These are phyloP conservation scores for Parus major DNA, from an alignment of 2,113 vertebrate genomes.

Conservation along the genomic window DNA sequence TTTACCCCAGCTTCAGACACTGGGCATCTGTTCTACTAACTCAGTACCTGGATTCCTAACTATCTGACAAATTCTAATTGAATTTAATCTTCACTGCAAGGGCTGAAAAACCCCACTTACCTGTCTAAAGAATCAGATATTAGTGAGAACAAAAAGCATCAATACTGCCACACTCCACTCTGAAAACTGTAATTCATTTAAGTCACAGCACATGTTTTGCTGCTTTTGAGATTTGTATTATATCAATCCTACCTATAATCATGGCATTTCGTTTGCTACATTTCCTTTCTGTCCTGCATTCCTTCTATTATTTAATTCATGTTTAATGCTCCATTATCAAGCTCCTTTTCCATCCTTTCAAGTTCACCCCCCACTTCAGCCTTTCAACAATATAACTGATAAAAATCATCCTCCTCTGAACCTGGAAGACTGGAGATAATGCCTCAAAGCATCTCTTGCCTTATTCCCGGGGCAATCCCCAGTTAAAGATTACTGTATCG, in stretches of 20 bases:
- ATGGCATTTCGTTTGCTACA: not conserved
- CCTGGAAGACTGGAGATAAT: not conserved
- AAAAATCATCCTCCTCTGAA: not conserved
- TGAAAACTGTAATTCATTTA: not conserved
- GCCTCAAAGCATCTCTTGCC: not conserved
- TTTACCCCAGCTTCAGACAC: not conserved
- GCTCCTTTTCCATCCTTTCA: not conserved
- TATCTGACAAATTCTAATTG: not conserved
- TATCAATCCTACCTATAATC: not conserved
- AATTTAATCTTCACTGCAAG: not conserved
- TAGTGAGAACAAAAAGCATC: not conserved
- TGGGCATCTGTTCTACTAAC: not conserved
- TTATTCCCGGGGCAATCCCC: not conserved
- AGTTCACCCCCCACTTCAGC: not conserved
- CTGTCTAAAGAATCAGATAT: not conserved
- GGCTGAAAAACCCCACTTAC: not conserved
- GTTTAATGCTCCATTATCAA: not conserved
- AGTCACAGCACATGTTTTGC: rapidly evolving
- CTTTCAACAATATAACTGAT: not conserved
- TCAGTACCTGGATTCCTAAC: not conserved
- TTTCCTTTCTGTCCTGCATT: not conserved
- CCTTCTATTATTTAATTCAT: not conserved
- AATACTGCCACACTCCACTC: not conserved
- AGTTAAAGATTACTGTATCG: not conserved
- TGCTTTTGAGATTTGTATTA: not conserved